Evolutionary conservation across 2,797 vertebrate species (phyloP).

Genomic region (Myotis planiceps): DNA sequence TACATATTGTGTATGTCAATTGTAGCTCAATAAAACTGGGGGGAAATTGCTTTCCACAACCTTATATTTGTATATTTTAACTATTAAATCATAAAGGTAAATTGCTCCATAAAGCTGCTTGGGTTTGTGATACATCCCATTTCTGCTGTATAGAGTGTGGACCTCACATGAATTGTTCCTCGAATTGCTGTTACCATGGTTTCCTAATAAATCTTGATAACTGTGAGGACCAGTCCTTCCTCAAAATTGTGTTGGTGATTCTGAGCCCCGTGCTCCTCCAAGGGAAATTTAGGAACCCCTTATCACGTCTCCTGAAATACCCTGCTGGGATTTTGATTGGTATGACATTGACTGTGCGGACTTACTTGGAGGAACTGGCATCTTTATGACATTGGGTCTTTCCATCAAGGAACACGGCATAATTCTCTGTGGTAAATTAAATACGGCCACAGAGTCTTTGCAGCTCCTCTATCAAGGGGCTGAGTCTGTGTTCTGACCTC

Average conservation of each 20-base stretch:
- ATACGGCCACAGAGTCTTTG: not conserved
- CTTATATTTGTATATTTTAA: slow-evolving; percentile 62
- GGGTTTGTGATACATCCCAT: slow-evolving; percentile 83
- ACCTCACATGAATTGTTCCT: slow-evolving; percentile 80
- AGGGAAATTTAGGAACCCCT: not conserved
- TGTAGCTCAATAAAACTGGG: not conserved
- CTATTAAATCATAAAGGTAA: slow-evolving; percentile 40
- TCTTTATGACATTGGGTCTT: not conserved
- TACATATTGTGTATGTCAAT: not conserved
- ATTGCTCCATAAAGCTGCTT: not conserved
- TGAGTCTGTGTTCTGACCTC: not conserved
- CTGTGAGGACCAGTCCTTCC: not conserved
- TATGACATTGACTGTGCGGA: not conserved
- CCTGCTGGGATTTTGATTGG: not conserved
- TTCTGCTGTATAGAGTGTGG: slow-evolving; percentile 80
- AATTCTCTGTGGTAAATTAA: not conserved
- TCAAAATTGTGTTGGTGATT: not conserved
- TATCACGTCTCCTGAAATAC: not conserved
- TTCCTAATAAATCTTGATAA: not conserved
- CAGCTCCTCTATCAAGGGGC: not conserved
- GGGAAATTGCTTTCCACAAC: not conserved
- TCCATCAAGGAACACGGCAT: not conserved
- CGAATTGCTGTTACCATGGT: not conserved
- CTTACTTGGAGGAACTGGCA: not conserved
- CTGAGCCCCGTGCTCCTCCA: not conserved